Evolutionary conservation across 1,140 invertebrate species (phyloP).

Genomic region (Scaptomyza montana): DNA sequence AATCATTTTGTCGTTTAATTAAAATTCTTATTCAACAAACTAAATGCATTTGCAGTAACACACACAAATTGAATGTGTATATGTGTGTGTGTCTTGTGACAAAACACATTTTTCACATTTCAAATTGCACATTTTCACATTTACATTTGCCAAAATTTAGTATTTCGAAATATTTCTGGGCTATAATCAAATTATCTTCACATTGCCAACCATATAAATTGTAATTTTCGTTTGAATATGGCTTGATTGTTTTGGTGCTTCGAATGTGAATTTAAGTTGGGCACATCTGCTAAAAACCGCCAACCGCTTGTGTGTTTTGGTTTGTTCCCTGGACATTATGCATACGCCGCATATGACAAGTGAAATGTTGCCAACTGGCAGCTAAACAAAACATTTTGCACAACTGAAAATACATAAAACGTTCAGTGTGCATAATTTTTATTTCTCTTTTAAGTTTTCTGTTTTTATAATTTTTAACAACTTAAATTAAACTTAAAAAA

Average conservation of each 20-base stretch:
- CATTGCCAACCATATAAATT: conserved; percentile 31
- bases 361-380: neutral
- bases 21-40: conserved; percentile 62
- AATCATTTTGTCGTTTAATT: conserved; percentile 61
- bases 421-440: too few species aligned
- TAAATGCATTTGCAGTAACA: conserved; percentile 37
- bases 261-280: conserved; percentile 14
- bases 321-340: conserved; percentile 5
- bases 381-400: neutral
- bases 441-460: too few species aligned
- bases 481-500: too few species aligned
- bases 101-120: conserved; percentile 29
- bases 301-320: neutral
- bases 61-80: neutral
- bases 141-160: conserved; percentile 24
- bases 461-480: too few species aligned
- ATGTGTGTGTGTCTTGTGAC: conserved; percentile 15
- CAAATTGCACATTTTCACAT: conserved; percentile 19
- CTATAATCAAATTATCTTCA: conserved; percentile 36
- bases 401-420: too few species aligned
- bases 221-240: conserved; percentile 24
- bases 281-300: neutral
- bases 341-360: conserved; percentile 5
- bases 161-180: conserved; percentile 14
- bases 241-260: conserved; percentile 23